A percentile compares a stretch with the other conserved stretches of the same genome.
phyloP scores from a whole-genome alignment of 2,797 vertebrate genomes.

The Adelosebastes latens region DNA sequence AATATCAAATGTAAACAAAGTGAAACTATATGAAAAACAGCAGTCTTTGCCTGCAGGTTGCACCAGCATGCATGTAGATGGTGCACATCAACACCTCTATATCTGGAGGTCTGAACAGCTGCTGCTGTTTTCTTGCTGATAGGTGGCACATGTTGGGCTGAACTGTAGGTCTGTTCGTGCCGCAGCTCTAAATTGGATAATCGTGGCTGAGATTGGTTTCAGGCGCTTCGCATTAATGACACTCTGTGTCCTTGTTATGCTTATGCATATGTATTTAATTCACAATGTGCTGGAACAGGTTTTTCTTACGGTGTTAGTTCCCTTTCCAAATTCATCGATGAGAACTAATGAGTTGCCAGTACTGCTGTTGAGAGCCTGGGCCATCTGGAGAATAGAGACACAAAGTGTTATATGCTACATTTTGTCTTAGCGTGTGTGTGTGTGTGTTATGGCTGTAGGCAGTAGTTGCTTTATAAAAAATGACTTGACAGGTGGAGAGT shows the following conservation, averaged over 20 bases:
- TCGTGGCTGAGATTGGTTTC: slow-evolving; percentile 26
- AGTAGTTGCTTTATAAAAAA: slow-evolving; percentile 80
- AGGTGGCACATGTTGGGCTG: slow-evolving; percentile 40
- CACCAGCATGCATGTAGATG: neutral
- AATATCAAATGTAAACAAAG: neutral
- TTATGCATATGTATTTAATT: slow-evolving; percentile 37
- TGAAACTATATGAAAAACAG: neutral
- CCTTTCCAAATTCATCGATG: slow-evolving; percentile 98
- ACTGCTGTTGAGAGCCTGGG: slow-evolving; percentile 92
- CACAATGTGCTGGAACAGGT: slow-evolving; percentile 25
- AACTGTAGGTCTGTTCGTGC: slow-evolving; percentile 25
- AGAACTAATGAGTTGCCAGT: slow-evolving; percentile 92
- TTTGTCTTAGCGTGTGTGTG: slow-evolving; percentile 29
- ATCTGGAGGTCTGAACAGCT: slow-evolving; percentile 30
- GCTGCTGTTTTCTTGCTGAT: slow-evolving; percentile 35
- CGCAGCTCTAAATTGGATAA: slow-evolving; percentile 36
- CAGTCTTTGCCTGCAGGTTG: neutral
- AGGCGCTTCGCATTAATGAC: slow-evolving; percentile 33
- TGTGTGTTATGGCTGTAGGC: slow-evolving; percentile 28
- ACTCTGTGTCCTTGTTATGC: slow-evolving; percentile 33
- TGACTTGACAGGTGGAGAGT: slow-evolving; percentile 88
- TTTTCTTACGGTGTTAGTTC: slow-evolving; percentile 92
- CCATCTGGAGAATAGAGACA: slow-evolving; percentile 83
- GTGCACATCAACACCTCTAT: slow-evolving; percentile 16
- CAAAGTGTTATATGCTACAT: slow-evolving; percentile 30